Conservation (phyloP, 2,888 invertebrate species). For the Apamea sordens region DNA sequence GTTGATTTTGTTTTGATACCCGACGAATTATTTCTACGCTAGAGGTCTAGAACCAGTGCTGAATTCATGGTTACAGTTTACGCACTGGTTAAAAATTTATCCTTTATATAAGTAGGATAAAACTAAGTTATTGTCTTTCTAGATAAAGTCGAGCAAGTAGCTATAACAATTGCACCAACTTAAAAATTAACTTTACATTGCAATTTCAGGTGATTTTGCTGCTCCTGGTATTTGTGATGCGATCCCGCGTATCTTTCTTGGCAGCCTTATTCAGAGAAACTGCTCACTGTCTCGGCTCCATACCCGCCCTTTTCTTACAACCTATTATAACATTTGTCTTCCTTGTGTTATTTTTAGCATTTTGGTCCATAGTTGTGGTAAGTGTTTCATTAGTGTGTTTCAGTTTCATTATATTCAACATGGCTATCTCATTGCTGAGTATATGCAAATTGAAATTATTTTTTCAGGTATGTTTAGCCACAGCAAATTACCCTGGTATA, state of each 20-base stretch:
- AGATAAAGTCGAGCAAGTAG: background rate
- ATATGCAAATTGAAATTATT: background rate
- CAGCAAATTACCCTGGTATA: slow-evolving; percentile 93
- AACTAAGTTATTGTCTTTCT: background rate
- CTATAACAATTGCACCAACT: background rate
- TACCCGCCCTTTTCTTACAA: slow-evolving; percentile 96
- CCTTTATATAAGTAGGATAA: too few species aligned
- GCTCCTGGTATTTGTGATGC: slow-evolving; percentile 93
- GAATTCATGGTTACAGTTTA: too few species aligned
- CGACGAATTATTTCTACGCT: too few species aligned
- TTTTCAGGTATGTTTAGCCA: slow-evolving; percentile 93
- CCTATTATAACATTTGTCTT: slow-evolving; percentile 95
- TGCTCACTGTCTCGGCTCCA: slow-evolving; percentile 95
- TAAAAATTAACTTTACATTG: background rate
- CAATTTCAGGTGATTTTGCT: slow-evolving; percentile 92
- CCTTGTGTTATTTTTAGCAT: slow-evolving; percentile 94
- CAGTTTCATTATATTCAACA: slow-evolving; percentile 53
- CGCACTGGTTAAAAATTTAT: too few species aligned
- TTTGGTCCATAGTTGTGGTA: slow-evolving; percentile 96
- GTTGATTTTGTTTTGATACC: too few species aligned
- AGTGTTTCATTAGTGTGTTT: too few species aligned
- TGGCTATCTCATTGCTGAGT: background rate
- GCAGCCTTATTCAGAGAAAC: slow-evolving; percentile 97
- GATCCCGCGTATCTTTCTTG: slow-evolving; percentile 95
- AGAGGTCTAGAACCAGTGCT: too few species aligned